A percentile compares a stretch with the other conserved stretches of the same genome.
Conservation (phyloP, 1,140 invertebrate species). For the Drosophila tsacasi region DNA sequence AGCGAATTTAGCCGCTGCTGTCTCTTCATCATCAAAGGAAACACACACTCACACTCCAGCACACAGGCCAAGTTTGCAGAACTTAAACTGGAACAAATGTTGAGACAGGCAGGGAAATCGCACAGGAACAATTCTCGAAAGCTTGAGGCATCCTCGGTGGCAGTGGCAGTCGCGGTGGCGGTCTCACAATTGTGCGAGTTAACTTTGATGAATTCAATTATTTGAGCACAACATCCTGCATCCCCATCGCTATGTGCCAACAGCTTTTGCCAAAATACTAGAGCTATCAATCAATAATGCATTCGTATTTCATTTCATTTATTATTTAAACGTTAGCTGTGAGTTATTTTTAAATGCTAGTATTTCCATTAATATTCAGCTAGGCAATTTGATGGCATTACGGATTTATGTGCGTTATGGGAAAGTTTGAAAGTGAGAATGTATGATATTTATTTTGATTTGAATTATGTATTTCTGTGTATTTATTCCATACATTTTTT, state of each 20-base stretch:
- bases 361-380: background rate
- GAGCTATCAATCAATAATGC: background rate
- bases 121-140: conserved; percentile 10
- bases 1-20: conserved; percentile 24
- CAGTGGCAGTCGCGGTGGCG: conserved; percentile 10
- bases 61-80: conserved; percentile 57
- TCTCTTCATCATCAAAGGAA: conserved; percentile 71
- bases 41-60: background rate
- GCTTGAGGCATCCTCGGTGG: conserved; percentile 23
- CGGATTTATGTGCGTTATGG: background rate
- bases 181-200: conserved; percentile 79
- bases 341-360: conserved; percentile 2
- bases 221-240: conserved; percentile 49
- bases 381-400: conserved; percentile 6
- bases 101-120: conserved; percentile 34
- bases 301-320: background rate
- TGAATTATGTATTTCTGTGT: background rate
- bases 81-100: conserved; percentile 67
- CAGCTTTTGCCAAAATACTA: conserved; percentile 17
- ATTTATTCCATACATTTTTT: background rate
- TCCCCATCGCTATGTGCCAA: conserved; percentile 19
- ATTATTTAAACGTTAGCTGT: conserved; percentile 3
- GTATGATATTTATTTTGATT: background rate
- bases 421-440: background rate
- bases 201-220: conserved; percentile 84